These are phyloP conservation scores for Prostheceraeus crozeri DNA, from an alignment of 2,888 invertebrate genomes.

Conservation along the genomic window DNA sequence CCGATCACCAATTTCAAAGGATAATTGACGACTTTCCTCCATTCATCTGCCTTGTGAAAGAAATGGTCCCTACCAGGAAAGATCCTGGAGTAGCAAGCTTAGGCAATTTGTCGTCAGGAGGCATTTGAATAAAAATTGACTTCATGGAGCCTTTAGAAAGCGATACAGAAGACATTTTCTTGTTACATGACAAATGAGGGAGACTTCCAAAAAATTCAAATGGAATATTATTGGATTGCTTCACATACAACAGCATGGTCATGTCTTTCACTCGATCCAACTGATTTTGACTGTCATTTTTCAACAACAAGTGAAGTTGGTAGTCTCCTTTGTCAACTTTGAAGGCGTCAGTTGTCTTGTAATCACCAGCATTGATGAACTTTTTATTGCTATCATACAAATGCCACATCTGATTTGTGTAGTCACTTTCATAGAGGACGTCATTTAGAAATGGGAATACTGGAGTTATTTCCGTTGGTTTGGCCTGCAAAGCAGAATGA, in stretches of 20 bases:
- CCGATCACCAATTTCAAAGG: too few relatives aligned
- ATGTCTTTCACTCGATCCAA: conserved; percentile 77
- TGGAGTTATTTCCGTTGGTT: conserved; percentile 65
- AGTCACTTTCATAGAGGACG: conserved; percentile 85
- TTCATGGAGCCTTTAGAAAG: conserved; percentile 63
- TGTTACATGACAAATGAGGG: conserved; percentile 65
- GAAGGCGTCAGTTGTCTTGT: conserved; percentile 72
- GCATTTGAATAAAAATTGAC: conserved; percentile 71
- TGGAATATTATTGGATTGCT: conserved; percentile 66
- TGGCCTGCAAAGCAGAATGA: conserved; percentile 58
- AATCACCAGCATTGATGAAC: conserved; percentile 75
- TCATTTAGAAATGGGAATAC: conserved; percentile 69
- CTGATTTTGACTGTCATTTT: conserved; percentile 76
- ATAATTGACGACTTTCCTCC: too few relatives aligned
- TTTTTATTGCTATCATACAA: conserved; percentile 83
- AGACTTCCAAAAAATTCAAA: conserved; percentile 70
- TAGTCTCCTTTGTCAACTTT: conserved; percentile 95
- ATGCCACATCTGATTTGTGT: conserved; percentile 93
- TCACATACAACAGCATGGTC: conserved; percentile 66
- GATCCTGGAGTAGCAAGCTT: too few relatives aligned
- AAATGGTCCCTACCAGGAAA: too few relatives aligned
- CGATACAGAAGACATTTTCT: conserved; percentile 65
- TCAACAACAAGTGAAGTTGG: conserved; percentile 72
- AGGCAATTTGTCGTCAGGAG: conserved; percentile 80
- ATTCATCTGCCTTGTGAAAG: too few relatives aligned